Base-by-base conservation (phyloP, 1,140 invertebrate species). In the Pseudobourletiella spinata region DNA sequence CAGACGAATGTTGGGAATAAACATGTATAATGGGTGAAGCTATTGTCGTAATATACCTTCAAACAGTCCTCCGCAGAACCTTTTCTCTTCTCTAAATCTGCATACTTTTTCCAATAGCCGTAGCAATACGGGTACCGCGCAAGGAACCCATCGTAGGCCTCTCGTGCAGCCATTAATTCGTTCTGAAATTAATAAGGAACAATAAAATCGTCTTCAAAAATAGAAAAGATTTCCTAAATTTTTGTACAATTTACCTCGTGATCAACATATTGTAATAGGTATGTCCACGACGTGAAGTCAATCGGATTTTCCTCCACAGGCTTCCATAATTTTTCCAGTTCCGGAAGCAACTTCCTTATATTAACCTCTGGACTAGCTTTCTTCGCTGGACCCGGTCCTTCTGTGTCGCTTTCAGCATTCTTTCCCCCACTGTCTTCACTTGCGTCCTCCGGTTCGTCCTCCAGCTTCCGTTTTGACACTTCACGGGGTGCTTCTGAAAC, bases 101-200 rank as follows among this genome's bases (percentile, higher is more conserved):
- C 92, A 77, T 93, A 98, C 75, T 98, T 98, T 68, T 95, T 86
- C 95, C 95, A 98, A 77, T 98, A 98, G 48, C 95, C 95, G 77
- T 97, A 98, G 76, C 95, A 98, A 77, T 96, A 98, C 16, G 95
- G 93, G 79, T 96, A 98, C 75, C 89, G 87, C 48, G 84, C 84
- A 64, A 98, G 81, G 77, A 98, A 98, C 61, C 87, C 86, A 72
- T 94, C 89, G 77, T 95, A 98, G 24, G 92, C 94, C 74, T 96
- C 89, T 25, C 91, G 81, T 1, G 91, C 92, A 20, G 87, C 86
- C 72, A 92, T 88, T 64, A 91, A 85, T 74, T 96, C 89, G 73
- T 89, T 90, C 91, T 96, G 73, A 18, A 75, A 73, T n/a, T 26
- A 63, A 42, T 16, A 60, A 59, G 44, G 26, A 57, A 4, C n/a